Evolutionary conservation across 1,140 invertebrate species (phyloP).

Genomic region (Ips typographus): DNA sequence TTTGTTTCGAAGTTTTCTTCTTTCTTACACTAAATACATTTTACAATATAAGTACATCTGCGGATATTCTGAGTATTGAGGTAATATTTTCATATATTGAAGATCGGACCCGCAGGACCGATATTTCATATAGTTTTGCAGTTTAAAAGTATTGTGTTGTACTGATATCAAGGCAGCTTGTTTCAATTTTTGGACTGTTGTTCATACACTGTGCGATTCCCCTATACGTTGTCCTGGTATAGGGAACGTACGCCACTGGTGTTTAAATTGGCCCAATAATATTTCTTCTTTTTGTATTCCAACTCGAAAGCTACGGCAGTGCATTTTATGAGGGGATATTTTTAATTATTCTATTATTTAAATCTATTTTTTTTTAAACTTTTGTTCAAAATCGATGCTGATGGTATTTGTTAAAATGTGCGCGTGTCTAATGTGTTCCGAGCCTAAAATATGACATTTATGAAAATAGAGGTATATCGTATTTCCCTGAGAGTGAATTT

Average conservation of each 20-base stretch:
- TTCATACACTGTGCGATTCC: too few species aligned
- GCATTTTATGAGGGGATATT: slow-evolving; percentile 3
- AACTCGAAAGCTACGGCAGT: slow-evolving; percentile 24
- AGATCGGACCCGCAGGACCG: neutral
- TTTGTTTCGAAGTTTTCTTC: slow-evolving; percentile 28
- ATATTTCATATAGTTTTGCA: slow-evolving; percentile 40
- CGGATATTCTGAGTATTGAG: slow-evolving; percentile 54
- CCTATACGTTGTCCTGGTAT: too few species aligned
- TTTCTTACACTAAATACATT: slow-evolving; percentile 50
- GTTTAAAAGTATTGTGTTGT: slow-evolving; percentile 49
- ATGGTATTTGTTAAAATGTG: slow-evolving; percentile 1
- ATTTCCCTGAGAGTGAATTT: slow-evolving; percentile 33
- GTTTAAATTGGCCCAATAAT: too few species aligned
- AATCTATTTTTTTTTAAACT: slow-evolving; percentile 10
- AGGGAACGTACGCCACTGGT: too few species aligned
- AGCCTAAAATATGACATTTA: slow-evolving; percentile 31
- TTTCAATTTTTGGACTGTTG: slow-evolving; percentile 37
- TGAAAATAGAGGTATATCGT: slow-evolving; percentile 31
- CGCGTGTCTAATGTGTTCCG: slow-evolving; percentile 13
- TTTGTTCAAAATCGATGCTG: slow-evolving; percentile 2
- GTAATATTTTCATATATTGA: slow-evolving; percentile 49
- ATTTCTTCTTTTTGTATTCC: too few species aligned
- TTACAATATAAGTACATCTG: slow-evolving; percentile 55
- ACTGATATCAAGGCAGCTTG: slow-evolving; percentile 55
- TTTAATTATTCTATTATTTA: slow-evolving; percentile 9